phyloP scores from a whole-genome alignment of 2,113 vertebrate species.

The Eleginops maclovinus region DNA sequence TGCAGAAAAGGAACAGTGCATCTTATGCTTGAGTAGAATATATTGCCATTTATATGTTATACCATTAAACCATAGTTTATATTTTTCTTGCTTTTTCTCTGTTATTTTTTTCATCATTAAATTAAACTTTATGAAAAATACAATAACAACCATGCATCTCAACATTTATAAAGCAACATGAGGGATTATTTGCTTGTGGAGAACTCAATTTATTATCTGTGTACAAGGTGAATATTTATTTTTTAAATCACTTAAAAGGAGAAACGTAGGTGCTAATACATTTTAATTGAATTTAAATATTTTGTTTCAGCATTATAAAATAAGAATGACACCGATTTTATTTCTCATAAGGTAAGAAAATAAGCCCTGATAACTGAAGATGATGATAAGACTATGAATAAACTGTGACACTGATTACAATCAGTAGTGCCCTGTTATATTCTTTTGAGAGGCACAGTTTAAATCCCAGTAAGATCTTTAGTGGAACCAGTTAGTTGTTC shows the following conservation, averaged over 20 bases:
- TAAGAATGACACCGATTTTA: not conserved
- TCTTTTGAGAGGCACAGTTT: conserved; percentile 1
- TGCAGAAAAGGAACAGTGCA: not conserved
- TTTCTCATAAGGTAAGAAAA: conserved; percentile 2
- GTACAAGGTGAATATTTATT: not conserved
- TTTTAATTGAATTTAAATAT: no score
- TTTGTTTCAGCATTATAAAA: no score
- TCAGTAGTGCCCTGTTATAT: conserved; percentile 30
- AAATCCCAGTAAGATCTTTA: conserved; percentile 34
- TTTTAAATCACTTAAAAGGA: not conserved
- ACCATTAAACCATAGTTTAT: not conserved
- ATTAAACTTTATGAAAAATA: not conserved
- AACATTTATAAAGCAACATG: not conserved
- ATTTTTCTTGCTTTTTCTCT: not conserved
- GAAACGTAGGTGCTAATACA: no score
- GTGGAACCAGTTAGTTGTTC: conserved; percentile 45
- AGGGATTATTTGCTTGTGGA: not conserved
- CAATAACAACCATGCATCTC: not conserved
- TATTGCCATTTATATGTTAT: not conserved
- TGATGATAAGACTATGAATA: conserved; percentile 11
- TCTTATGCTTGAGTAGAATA: not conserved
- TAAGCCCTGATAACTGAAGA: conserved; percentile 10
- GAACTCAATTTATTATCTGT: not conserved
- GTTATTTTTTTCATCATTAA: not conserved
- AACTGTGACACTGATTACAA: not conserved